phyloP scores from a whole-genome alignment of 2,113 vertebrate genomes.

The Alosa alosa region DNA sequence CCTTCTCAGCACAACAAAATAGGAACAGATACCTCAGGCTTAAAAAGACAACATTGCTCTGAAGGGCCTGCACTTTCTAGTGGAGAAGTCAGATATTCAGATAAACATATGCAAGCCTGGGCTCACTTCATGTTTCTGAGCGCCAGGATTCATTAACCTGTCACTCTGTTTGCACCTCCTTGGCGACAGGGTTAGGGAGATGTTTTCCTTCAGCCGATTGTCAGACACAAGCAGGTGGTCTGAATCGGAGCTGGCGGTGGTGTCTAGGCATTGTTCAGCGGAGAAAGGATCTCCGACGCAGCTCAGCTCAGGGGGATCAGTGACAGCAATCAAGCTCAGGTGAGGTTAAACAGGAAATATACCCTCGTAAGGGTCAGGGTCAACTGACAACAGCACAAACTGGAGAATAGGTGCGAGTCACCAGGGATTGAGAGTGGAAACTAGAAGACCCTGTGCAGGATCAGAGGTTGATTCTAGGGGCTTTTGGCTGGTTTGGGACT shows the following conservation, averaged over 20 bases:
- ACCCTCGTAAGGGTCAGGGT: background rate
- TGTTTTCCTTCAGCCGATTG: background rate
- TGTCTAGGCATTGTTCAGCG: constrained; percentile 32
- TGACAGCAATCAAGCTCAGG: constrained; percentile 9
- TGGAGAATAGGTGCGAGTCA: background rate
- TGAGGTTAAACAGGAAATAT: constrained; percentile 20
- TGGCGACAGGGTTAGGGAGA: background rate
- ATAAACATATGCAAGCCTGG: background rate
- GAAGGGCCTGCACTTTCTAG: background rate
- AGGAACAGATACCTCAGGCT: background rate
- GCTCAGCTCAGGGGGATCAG: constrained; percentile 24
- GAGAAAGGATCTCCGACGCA: constrained; percentile 22
- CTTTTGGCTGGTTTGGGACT: background rate
- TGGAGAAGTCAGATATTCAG: background rate
- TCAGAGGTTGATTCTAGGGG: background rate
- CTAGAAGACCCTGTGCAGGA: background rate
- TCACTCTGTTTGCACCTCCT: background rate
- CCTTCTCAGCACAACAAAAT: background rate
- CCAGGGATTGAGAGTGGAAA: background rate
- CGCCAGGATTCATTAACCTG: background rate
- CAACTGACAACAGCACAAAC: background rate
- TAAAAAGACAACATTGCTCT: background rate
- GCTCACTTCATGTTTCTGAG: background rate
- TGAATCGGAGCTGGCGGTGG: constrained; percentile 23
- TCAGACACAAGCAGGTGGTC: background rate